Evolutionary conservation across 2,797 vertebrate genomes (phyloP).

Genomic region (Cyclopterus lumpus): DNA sequence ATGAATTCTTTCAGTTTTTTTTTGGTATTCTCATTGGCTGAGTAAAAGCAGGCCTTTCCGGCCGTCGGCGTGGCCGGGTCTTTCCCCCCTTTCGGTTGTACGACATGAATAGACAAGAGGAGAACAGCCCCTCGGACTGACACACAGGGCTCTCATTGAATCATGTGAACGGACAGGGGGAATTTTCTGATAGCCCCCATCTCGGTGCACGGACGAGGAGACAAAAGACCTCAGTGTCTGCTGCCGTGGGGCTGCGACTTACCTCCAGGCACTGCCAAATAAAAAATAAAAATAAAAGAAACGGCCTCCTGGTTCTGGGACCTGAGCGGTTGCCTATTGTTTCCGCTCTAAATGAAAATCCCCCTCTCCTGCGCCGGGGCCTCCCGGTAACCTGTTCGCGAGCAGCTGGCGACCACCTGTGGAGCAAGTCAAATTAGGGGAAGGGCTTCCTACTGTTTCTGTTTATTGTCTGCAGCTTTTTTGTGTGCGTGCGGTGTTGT

Average conservation of each 20-base stretch:
- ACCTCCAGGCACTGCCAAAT: constrained; percentile 91
- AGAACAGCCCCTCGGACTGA: constrained; percentile 86
- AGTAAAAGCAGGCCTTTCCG: constrained; percentile 77
- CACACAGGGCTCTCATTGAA: constrained; percentile 88
- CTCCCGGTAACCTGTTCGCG: constrained; percentile 89
- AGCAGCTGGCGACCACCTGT: constrained; percentile 96
- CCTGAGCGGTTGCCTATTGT: constrained; percentile 85
- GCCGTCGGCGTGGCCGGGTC: constrained; percentile 64
- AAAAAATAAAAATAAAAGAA: constrained; percentile 78
- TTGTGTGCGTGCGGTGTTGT: constrained; percentile 81
- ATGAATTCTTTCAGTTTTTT: constrained; percentile 64
- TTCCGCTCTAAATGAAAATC: constrained; percentile 64
- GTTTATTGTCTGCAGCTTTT: constrained; percentile 82
- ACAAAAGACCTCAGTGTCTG: constrained; percentile 95
- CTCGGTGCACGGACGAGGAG: constrained; percentile 83
- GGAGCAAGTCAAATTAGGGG: constrained; percentile 96
- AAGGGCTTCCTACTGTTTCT: constrained; percentile 91
- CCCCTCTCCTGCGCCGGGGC: constrained; percentile 46
- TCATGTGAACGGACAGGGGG: constrained; percentile 89
- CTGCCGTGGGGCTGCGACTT: constrained; percentile 78
- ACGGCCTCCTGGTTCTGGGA: constrained; percentile 88
- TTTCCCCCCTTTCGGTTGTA: constrained; percentile 74
- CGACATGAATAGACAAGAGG: constrained; percentile 87
- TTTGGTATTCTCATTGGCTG: constrained; percentile 69
- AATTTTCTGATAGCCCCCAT: constrained; percentile 83